Percentiles rank a stretch among this genome's conserved stretches.
Evolutionary conservation across 2,888 invertebrate genomes (phyloP).

Genomic region (Meiosimyza decipiens): DNA sequence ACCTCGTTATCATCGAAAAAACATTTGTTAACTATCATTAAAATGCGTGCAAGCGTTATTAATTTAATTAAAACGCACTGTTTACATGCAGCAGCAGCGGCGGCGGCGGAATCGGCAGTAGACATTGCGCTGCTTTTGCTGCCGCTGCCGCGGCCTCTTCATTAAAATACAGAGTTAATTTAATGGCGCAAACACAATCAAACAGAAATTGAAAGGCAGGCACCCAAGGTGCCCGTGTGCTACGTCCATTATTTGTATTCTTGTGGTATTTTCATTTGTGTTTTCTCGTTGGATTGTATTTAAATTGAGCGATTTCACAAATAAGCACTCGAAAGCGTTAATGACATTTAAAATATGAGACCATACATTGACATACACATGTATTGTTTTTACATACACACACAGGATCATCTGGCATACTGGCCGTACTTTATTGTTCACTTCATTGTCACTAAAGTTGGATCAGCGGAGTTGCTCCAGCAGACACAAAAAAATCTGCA

Average conservation of each 20-base stretch:
- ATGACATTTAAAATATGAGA: constrained; percentile 24
- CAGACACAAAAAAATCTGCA: not conserved
- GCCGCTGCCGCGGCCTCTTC: not conserved
- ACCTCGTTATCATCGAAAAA: constrained; percentile 10
- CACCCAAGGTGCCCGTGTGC: not conserved
- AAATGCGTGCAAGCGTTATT: constrained; percentile 33
- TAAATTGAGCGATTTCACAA: constrained; percentile 32
- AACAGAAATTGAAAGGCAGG: not conserved
- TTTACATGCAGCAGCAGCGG: not conserved
- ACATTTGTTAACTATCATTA: constrained; percentile 18
- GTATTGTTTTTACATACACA: not conserved
- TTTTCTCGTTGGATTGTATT: constrained; percentile 27
- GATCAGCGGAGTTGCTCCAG: not conserved
- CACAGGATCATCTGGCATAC: not conserved
- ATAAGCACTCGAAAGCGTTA: constrained; percentile 31
- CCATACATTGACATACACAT: not conserved
- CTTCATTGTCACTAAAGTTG: not conserved
- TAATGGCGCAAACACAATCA: not conserved
- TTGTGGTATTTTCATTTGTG: constrained; percentile 15
- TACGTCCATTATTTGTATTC: constrained; percentile 27
- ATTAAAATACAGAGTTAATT: constrained; percentile 5
- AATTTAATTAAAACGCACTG: constrained; percentile 29
- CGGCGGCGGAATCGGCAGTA: not conserved
- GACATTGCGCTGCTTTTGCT: not conserved
- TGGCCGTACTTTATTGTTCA: not conserved